phyloP scores from a whole-genome alignment of 2,888 invertebrate genomes.

The Xanthia togata region DNA sequence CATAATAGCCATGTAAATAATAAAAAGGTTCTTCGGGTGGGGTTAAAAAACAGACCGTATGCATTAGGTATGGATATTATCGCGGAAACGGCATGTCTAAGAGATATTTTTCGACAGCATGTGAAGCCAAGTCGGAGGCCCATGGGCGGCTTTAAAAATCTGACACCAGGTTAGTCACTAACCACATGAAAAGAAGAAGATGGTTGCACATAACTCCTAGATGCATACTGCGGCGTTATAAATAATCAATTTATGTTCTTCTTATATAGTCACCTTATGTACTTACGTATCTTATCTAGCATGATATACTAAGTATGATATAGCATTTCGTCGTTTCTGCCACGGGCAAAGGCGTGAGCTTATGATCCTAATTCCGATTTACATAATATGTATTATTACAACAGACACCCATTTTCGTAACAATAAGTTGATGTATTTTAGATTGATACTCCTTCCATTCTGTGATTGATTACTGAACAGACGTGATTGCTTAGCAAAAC shows the following conservation, averaged over 20 bases:
- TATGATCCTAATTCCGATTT: not conserved
- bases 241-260: too few relatives aligned
- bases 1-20: not conserved
- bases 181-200: too few relatives aligned
- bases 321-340: not conserved
- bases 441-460: not conserved
- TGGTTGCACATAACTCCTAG: not conserved
- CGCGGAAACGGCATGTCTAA: too few relatives aligned
- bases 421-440: constrained; percentile 10
- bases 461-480: constrained; percentile 42
- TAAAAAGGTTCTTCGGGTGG: not conserved
- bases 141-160: too few relatives aligned
- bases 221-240: too few relatives aligned
- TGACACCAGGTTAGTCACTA: too few relatives aligned
- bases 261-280: not conserved
- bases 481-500: constrained; percentile 34
- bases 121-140: too few relatives aligned
- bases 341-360: not conserved
- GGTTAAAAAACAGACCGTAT: not conserved
- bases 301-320: not conserved
- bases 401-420: constrained; percentile 15
- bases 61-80: not conserved
- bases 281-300: not conserved
- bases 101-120: too few relatives aligned
- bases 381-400: not conserved